These are phyloP conservation scores for Liolophura sinensis DNA, from an alignment of 1,140 invertebrate species.

Conservation along the genomic window DNA sequence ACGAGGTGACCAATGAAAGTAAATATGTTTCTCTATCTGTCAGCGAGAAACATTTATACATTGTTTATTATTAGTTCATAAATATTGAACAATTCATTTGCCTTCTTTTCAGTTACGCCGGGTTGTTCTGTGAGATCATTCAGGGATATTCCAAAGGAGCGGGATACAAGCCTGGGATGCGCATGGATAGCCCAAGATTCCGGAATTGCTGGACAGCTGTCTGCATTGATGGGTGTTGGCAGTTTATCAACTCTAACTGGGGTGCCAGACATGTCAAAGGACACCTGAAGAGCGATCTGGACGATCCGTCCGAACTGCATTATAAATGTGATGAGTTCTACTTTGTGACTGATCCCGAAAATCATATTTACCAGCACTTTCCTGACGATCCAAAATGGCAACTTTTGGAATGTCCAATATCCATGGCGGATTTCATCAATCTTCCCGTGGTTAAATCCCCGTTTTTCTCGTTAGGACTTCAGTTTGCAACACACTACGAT, in stretches of 20 bases:
- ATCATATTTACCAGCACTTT: conserved; percentile 64
- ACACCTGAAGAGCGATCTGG: conserved; percentile 11
- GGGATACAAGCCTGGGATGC: conserved; percentile 94
- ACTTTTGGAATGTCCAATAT: conserved; percentile 61
- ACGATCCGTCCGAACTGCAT: conserved; percentile 21
- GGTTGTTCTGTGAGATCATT: conserved; percentile 97
- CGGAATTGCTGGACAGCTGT: conserved; percentile 55
- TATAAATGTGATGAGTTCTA: conserved; percentile 59
- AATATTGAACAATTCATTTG: too few species aligned
- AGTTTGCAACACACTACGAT: conserved; percentile 47
- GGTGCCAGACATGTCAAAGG: conserved; percentile 57
- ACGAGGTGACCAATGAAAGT: background rate
- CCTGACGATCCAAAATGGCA: conserved; percentile 64
- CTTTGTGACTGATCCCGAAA: conserved; percentile 64
- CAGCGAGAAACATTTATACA: background rate
- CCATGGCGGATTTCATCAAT: conserved; percentile 61
- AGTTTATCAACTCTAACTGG: conserved; percentile 61
- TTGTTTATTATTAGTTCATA: too few species aligned
- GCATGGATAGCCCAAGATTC: conserved; percentile 81
- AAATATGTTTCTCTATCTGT: background rate
- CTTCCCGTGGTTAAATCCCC: conserved; percentile 60
- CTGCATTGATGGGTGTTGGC: conserved; percentile 49
- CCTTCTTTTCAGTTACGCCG: conserved; percentile 80
- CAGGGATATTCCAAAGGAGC: conserved; percentile 99
- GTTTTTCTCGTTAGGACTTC: conserved; percentile 52